Conservation (phyloP, 2,888 invertebrate species). For the Pyrocoelia pectoralis region DNA sequence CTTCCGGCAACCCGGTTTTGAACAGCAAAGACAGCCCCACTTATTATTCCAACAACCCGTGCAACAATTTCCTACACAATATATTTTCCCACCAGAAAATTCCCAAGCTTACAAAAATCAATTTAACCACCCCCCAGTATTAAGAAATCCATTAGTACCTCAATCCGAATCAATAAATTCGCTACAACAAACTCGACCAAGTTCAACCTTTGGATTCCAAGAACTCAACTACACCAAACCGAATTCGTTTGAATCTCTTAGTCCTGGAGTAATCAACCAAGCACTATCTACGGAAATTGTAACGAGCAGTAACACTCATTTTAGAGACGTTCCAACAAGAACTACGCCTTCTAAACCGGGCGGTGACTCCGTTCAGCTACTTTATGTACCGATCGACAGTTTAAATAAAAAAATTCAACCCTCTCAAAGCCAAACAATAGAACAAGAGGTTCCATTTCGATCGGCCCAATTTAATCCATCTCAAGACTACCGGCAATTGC, state of each 20-base stretch:
- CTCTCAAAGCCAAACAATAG: background rate
- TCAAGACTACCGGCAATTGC: background rate
- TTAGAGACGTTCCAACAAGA: constrained; percentile 18
- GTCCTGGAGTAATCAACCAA: constrained; percentile 28
- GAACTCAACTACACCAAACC: constrained; percentile 7
- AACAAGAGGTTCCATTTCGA: background rate
- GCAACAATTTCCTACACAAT: constrained; percentile 19
- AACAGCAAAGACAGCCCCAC: constrained; percentile 25
- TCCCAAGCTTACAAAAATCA: constrained; percentile 28
- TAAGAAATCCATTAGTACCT: constrained; percentile 1
- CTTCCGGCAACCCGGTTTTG: constrained; percentile 26
- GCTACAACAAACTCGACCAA: constrained; percentile 19
- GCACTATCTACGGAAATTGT: constrained; percentile 17
- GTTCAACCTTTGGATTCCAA: constrained; percentile 24
- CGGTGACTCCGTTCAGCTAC: constrained; percentile 74
- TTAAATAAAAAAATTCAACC: constrained; percentile 62
- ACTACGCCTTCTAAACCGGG: constrained; percentile 46
- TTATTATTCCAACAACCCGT: constrained; percentile 29
- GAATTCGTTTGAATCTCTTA: constrained; percentile 10
- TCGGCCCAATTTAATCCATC: background rate
- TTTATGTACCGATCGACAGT: constrained; percentile 84
- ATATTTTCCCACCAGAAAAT: constrained; percentile 22
- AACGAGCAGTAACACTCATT: constrained; percentile 16
- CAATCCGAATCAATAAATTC: constrained; percentile 9
- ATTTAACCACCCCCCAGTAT: background rate